Evolutionary conservation across 2,888 invertebrate genomes (phyloP).

Genomic region (Lasioglossum villosulum): DNA sequence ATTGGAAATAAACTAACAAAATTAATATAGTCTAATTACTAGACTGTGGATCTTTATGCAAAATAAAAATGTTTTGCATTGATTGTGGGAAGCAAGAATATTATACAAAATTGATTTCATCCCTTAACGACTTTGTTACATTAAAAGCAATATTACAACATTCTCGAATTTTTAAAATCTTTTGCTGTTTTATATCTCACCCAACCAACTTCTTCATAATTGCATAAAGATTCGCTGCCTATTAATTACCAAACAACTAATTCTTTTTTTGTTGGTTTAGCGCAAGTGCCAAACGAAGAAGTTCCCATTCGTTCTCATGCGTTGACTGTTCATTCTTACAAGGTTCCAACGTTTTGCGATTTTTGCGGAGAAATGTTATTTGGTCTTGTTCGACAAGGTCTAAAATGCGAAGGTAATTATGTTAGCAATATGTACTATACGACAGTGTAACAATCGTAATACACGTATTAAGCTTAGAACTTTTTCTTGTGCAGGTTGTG

Average conservation of each 20-base stretch:
- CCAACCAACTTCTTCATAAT: too few relatives aligned
- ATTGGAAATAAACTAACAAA: neutral
- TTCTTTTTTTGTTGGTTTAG: conserved; percentile 73
- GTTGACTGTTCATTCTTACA: conserved; percentile 98
- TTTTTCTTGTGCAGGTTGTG: conserved; percentile 91
- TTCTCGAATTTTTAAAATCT: too few relatives aligned
- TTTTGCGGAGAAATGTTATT: conserved; percentile 99
- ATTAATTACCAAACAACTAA: neutral
- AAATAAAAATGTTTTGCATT: too few relatives aligned
- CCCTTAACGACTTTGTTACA: too few relatives aligned
- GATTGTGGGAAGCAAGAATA: too few relatives aligned
- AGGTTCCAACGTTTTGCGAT: conserved; percentile 99
- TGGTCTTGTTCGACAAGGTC: conserved; percentile 98
- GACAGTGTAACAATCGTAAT: conserved; percentile 45
- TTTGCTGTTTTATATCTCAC: too few relatives aligned
- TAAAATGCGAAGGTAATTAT: conserved; percentile 97
- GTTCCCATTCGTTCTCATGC: conserved; percentile 94
- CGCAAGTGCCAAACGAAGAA: conserved; percentile 86
- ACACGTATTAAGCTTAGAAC: neutral
- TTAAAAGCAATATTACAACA: too few relatives aligned
- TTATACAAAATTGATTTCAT: too few relatives aligned
- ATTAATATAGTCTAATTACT: neutral
- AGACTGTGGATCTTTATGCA: too few relatives aligned
- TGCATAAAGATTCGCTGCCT: too few relatives aligned
- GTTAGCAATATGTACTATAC: neutral